Percentiles rank a stretch among this genome's conserved stretches.
phyloP scores from a whole-genome alignment of 2,113 vertebrate genomes.

The Beaufortia kweichowensis region DNA sequence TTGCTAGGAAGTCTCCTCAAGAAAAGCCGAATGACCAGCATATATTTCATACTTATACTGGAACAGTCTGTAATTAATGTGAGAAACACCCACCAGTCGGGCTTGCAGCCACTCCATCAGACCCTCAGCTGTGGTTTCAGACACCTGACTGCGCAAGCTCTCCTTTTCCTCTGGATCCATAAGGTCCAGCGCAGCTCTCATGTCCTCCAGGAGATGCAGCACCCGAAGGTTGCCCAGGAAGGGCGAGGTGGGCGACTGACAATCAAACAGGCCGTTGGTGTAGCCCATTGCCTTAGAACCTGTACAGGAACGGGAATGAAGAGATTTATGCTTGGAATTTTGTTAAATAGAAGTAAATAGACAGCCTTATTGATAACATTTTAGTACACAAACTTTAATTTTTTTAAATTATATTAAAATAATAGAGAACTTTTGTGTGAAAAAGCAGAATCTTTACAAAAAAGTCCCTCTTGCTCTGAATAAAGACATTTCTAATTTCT shows the following conservation, averaged over 20 bases:
- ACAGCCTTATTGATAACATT: too few species aligned
- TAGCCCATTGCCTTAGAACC: slow-evolving; percentile 97
- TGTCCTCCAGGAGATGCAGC: slow-evolving; percentile 90
- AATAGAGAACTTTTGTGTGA: slow-evolving; percentile 57
- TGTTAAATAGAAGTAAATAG: too few species aligned
- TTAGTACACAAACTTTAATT: too few species aligned
- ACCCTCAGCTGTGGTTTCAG: slow-evolving; percentile 84
- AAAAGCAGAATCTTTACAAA: slow-evolving; percentile 53
- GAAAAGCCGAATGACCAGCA: too few species aligned
- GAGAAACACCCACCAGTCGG: slow-evolving; percentile 74
- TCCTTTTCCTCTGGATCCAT: slow-evolving; percentile 91
- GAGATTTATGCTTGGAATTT: background rate
- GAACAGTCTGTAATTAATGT: background rate
- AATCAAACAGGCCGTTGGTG: slow-evolving; percentile 94
- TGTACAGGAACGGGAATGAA: slow-evolving; percentile 55
- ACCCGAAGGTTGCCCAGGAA: slow-evolving; percentile 91
- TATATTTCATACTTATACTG: too few species aligned
- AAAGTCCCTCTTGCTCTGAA: slow-evolving; percentile 23
- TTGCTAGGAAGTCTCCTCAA: too few species aligned
- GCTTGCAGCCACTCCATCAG: slow-evolving; percentile 91
- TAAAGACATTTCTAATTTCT: slow-evolving; percentile 27
- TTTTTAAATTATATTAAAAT: too few species aligned
- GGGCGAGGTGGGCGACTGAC: slow-evolving; percentile 93
- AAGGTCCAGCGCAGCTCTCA: slow-evolving; percentile 86
- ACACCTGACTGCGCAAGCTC: slow-evolving; percentile 88